phyloP scores from a whole-genome alignment of 30 jellyfish, hydroid and myxozoan genomes.

The Rhopilema esculentum region DNA sequence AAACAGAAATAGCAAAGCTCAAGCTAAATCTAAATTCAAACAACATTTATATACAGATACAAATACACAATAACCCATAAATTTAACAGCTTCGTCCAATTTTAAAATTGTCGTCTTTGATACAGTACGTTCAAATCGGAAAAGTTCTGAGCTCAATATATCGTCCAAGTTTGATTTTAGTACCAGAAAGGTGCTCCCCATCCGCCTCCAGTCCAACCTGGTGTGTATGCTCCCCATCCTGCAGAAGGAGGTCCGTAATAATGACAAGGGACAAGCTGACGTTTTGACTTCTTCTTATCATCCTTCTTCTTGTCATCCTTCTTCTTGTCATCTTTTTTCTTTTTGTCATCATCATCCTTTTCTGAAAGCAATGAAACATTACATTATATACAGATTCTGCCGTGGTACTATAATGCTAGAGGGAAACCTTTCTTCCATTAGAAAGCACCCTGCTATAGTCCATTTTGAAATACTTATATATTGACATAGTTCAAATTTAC shows the following conservation, averaged over 20 bases:
- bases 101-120: too few relatives aligned
- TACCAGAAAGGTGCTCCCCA: slow-evolving; percentile 91
- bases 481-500: background rate
- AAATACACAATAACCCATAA: too few relatives aligned
- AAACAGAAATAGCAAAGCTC: too few relatives aligned
- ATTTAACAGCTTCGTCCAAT: too few relatives aligned
- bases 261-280: slow-evolving; percentile 78
- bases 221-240: slow-evolving; percentile 80
- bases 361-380: background rate
- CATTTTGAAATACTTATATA: too few relatives aligned
- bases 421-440: background rate
- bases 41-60: too few relatives aligned
- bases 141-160: background rate
- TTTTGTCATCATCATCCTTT: slow-evolving; percentile 42
- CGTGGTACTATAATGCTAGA: background rate
- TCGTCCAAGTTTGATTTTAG: background rate
- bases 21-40: too few relatives aligned
- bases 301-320: slow-evolving; percentile 45
- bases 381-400: too few relatives aligned
- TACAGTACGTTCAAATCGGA: background rate
- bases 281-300: slow-evolving; percentile 27
- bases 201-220: slow-evolving; percentile 79
- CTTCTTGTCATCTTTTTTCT: slow-evolving; percentile 51
- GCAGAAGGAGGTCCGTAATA: slow-evolving; percentile 83
- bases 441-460: background rate